A percentile compares a stretch with the other conserved stretches of the same genome.
Evolutionary conservation across 2,113 vertebrate species (phyloP).

Genomic region (Mormoops blainvillei): DNA sequence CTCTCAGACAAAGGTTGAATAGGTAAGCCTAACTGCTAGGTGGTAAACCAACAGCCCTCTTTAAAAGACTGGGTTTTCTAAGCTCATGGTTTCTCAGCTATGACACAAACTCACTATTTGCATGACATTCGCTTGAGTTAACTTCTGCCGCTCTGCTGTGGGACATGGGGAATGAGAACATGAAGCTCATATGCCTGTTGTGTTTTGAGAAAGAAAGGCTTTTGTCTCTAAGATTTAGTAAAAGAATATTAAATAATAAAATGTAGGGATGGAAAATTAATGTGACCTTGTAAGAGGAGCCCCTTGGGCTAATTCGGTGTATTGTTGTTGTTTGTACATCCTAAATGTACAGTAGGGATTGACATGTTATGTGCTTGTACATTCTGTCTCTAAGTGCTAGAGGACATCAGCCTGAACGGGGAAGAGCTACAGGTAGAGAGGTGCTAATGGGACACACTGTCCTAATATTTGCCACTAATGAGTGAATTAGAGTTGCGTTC

Average conservation of each 20-base stretch:
- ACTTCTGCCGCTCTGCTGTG: neutral
- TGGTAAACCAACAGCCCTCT: neutral
- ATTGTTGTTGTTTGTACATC: neutral
- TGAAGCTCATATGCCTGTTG: neutral
- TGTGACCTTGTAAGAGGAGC: neutral
- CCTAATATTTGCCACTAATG: neutral
- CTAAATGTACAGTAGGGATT: neutral
- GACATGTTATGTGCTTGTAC: neutral
- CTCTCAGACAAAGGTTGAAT: neutral
- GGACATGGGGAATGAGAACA: neutral
- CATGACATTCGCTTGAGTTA: neutral
- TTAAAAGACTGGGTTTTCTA: neutral
- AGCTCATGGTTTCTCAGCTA: neutral
- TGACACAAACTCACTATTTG: neutral
- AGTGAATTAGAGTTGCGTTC: neutral
- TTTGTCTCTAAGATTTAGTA: neutral
- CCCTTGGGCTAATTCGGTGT: neutral
- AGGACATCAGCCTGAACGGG: neutral
- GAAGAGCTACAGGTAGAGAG: neutral
- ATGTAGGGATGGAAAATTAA: neutral
- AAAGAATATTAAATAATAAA: neutral
- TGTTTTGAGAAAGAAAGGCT: neutral
- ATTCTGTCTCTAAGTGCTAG: neutral
- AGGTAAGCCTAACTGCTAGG: neutral
- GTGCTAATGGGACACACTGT: neutral